Conservation (phyloP, 2,113 vertebrate species). For the Protomyctophum bolini region DNA sequence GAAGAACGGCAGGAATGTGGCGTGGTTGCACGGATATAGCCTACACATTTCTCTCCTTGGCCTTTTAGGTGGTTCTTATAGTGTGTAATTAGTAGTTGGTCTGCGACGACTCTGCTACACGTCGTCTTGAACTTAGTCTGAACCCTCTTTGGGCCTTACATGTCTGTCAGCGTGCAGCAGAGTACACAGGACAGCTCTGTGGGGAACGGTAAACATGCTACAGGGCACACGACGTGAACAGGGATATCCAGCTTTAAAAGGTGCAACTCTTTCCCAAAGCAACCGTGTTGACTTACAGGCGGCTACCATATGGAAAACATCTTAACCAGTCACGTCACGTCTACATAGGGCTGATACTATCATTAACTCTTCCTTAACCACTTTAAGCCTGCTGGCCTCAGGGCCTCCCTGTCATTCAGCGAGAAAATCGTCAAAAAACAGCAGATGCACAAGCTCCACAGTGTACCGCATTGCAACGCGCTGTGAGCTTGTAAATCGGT, state of each 20-base stretch:
- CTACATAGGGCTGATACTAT: background rate
- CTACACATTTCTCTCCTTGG: background rate
- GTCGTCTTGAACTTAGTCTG: slow-evolving; percentile 28
- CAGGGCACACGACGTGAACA: background rate
- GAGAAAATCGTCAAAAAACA: too few species aligned
- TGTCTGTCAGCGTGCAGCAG: slow-evolving; percentile 28
- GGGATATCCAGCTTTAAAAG: slow-evolving; percentile 32
- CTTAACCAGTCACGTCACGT: slow-evolving; percentile 37
- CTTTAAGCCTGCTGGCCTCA: slow-evolving; percentile 8
- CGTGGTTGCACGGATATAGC: background rate
- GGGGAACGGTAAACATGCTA: slow-evolving; percentile 11
- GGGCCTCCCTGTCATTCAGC: slow-evolving; percentile 8
- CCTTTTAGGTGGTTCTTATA: background rate
- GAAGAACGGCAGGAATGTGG: background rate
- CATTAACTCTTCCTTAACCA: background rate
- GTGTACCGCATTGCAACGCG: too few species aligned
- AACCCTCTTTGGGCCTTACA: slow-evolving; percentile 21
- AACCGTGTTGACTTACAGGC: slow-evolving; percentile 19
- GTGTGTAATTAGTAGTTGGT: background rate
- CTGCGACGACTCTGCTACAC: background rate
- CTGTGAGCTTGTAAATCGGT: too few species aligned
- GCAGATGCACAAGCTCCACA: too few species aligned
- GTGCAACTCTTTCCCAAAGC: slow-evolving; percentile 7
- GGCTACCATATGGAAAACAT: slow-evolving; percentile 52
- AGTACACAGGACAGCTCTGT: slow-evolving; percentile 17